Conservation (phyloP, 2,797 vertebrate genomes). For the Amblyraja radiata region DNA sequence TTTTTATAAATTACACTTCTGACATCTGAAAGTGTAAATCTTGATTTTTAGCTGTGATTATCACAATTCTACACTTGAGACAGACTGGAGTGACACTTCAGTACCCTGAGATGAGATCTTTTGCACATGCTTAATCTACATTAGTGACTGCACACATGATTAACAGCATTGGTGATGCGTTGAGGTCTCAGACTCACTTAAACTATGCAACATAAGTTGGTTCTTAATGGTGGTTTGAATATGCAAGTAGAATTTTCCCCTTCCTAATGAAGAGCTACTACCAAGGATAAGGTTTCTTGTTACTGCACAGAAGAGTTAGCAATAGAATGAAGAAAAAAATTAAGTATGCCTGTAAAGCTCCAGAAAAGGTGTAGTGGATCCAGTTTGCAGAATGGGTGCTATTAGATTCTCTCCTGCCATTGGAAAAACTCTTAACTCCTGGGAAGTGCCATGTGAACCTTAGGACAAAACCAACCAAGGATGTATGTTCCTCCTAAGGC, state of each 20-base stretch:
- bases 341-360: background rate
- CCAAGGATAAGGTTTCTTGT: background rate
- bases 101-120: background rate
- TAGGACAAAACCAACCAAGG: background rate
- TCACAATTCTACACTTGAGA: background rate
- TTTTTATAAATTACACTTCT: background rate
- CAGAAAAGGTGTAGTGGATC: background rate
- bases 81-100: background rate
- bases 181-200: background rate
- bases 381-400: background rate
- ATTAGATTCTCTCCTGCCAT: background rate
- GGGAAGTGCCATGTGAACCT: background rate
- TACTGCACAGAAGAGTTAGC: background rate
- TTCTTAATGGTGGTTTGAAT: background rate
- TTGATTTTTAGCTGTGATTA: conserved; percentile 15
- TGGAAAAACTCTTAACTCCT: background rate
- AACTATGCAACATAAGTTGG: background rate
- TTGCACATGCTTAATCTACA: background rate
- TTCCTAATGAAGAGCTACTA: background rate
- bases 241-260: background rate
- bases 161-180: background rate
- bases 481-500: too few species aligned
- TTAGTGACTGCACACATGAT: background rate
- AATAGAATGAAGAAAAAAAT: background rate
- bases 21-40: background rate